Percentiles rank a stretch among this genome's conserved stretches.
Evolutionary conservation across 2,888 invertebrate genomes (phyloP).

Genomic region (Cybosia mesomella): DNA sequence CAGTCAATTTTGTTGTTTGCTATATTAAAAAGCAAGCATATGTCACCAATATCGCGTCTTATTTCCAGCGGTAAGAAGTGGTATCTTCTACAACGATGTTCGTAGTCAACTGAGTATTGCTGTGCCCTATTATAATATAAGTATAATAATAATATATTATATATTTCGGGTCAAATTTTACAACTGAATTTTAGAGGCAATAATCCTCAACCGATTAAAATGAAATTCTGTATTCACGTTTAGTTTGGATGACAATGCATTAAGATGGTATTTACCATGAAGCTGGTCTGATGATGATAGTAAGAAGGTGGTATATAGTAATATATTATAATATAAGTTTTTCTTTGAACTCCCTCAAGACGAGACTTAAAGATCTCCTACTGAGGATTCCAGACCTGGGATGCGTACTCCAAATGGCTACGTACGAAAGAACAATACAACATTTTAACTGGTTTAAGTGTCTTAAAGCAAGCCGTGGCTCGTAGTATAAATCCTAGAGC

Average conservation of each 20-base stretch:
- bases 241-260: no score
- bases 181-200: no score
- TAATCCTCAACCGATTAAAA: no score
- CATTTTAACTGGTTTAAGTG: not conserved
- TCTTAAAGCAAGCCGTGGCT: not conserved
- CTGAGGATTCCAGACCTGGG: not conserved
- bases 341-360: not conserved
- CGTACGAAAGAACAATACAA: slow-evolving; percentile 1
- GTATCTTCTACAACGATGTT: not conserved
- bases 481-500: slow-evolving; percentile 1
- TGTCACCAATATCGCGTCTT: not conserved
- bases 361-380: not conserved
- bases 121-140: not conserved
- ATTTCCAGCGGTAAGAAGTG: not conserved
- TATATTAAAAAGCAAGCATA: not conserved
- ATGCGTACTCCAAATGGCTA: not conserved
- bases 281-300: no score
- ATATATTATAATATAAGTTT: no score
- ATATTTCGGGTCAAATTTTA: no score
- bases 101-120: not conserved
- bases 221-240: no score
- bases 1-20: not conserved
- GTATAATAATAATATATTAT: no score
- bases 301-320: no score
- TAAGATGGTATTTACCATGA: no score